Evolutionary conservation across 2,113 vertebrate species (phyloP), one percentile per base, ranked within the genome.

Genomic region (Pseudopodoces humilis): DNA sequence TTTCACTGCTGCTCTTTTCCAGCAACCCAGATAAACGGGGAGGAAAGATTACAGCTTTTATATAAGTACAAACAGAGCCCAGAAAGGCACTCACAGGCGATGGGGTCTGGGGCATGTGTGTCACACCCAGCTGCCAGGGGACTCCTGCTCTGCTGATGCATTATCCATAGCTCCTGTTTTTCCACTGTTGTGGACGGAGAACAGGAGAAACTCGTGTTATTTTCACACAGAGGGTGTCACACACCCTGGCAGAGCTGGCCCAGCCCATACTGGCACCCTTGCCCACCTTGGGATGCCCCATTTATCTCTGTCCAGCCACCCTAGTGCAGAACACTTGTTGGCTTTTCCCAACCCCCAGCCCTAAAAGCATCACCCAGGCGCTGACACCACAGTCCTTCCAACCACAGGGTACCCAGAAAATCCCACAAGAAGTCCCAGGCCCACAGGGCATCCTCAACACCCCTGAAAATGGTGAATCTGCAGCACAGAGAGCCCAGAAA

Each of bases 1-100:
- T 11, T 15, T 17, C 28, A 13, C 44, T 5, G 23, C 33, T 39
- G 20, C 39, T 49, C 74, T 33, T 37, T 20, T 15, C 75, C 41
- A 9, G 20, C 31, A 24, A 43, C 44, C 15, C 49, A 21, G n/a
- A 39, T 15, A 44, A 79, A 78, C 16, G 11, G 20, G 2, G 5
- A 3, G 2, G 3, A 0, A 2, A 5, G 5, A 17, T 7, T 21
- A 11, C 19, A 0, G 5, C 70, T 78, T 69, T 63, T 43, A 3
- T 65, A 21, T 39, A 65, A 90, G 90, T 64, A 60, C 31, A 74
- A 75, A 14, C 9, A 2, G 10, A 11, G 24, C 23, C 3, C 16
- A 18, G 60, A 46, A 41, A 30, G 1, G 21, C 46, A 11, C 23
- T 20, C 27, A 8, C 2, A 15, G 58, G 44, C 1, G 10, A 58